Evolutionary conservation across 2,797 vertebrate genomes (phyloP).

Genomic region (Protonibea diacanthus): DNA sequence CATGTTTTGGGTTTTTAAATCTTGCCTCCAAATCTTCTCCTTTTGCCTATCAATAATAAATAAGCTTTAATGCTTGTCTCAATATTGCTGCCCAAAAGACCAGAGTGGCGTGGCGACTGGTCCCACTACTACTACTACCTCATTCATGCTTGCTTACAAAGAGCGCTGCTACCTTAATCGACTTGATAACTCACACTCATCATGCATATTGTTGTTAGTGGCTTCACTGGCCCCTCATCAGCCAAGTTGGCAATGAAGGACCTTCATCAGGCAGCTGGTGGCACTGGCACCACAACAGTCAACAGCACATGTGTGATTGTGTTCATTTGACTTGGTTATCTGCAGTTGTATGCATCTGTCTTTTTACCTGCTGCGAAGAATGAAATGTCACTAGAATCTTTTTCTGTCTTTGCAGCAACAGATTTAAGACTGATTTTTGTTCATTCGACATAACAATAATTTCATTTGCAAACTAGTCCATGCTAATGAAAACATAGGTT

Average conservation of each 20-base stretch:
- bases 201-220: constrained; percentile 36
- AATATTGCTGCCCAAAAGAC: background rate
- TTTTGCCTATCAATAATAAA: background rate
- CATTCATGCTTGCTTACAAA: constrained; percentile 1
- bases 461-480: background rate
- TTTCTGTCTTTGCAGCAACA: background rate
- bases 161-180: constrained; percentile 35
- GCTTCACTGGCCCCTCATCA: constrained; percentile 44
- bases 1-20: background rate
- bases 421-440: background rate
- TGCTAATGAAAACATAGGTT: background rate
- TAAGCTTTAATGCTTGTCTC: background rate
- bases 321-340: constrained; percentile 34
- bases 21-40: background rate
- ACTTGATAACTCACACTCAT: constrained; percentile 41
- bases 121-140: background rate
- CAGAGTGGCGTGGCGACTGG: background rate
- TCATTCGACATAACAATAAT: background rate
- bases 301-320: constrained; percentile 48
- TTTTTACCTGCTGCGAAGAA: constrained; percentile 8
- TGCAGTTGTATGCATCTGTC: constrained; percentile 5
- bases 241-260: constrained; percentile 42
- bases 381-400: background rate
- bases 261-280: constrained; percentile 59
- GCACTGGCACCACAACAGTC: constrained; percentile 34